Evolutionary conservation across 2,888 invertebrate species (phyloP).

Genomic region (Schizotus pectinicornis): DNA sequence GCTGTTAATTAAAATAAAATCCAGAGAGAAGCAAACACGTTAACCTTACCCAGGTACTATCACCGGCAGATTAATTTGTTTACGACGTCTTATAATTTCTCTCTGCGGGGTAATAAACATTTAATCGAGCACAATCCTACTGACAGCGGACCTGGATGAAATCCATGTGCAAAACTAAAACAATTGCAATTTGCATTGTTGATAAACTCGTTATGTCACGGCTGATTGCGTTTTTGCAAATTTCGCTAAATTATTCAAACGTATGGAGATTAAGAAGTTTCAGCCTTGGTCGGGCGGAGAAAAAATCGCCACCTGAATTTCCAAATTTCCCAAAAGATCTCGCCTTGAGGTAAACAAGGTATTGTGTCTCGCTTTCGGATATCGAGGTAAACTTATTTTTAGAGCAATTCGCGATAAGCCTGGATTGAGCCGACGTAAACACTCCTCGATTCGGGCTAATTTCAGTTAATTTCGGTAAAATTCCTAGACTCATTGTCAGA

Average conservation of each 20-base stretch:
- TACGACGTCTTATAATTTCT: conserved; percentile 14
- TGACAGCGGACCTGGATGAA: conserved; percentile 11
- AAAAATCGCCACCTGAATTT: neutral
- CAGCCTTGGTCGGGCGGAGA: neutral
- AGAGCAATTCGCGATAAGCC: neutral
- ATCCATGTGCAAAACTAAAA: conserved; percentile 6
- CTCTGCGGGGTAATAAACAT: conserved; percentile 15
- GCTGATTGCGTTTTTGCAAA: neutral
- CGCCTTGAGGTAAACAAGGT: conserved; percentile 9
- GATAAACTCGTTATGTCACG: conserved; percentile 16
- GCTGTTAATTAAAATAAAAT: neutral
- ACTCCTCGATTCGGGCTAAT: neutral
- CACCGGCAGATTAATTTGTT: conserved; percentile 4
- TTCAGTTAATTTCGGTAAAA: neutral
- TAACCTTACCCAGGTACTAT: neutral
- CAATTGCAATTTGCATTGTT: conserved; percentile 19
- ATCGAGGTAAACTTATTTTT: neutral
- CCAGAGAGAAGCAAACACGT: conserved; percentile 8
- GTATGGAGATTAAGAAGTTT: too few relatives aligned
- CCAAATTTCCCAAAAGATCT: neutral
- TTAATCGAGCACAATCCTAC: conserved; percentile 16
- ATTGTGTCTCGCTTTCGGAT: neutral
- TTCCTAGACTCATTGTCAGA: neutral
- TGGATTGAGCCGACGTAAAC: neutral
- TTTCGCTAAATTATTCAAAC: too few relatives aligned